phyloP scores from a whole-genome alignment of 2,797 vertebrate genomes.

The Microctenopoma steveboyesi region DNA sequence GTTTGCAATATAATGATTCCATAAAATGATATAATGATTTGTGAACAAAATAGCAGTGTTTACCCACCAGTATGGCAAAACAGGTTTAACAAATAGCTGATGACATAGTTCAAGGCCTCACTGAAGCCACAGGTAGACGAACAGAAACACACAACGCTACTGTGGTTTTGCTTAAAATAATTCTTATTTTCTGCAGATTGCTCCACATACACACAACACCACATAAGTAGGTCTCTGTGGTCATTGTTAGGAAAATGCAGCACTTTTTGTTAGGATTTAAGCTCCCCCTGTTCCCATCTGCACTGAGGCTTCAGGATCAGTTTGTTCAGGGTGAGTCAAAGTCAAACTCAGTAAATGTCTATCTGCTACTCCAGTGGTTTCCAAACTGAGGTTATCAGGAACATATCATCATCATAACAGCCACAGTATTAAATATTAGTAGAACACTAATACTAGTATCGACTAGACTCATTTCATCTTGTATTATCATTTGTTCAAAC shows the following conservation, averaged over 20 bases:
- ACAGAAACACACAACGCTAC: not conserved
- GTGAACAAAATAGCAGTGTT: slow-evolving; percentile 51
- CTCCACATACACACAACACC: no score
- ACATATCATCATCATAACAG: no score
- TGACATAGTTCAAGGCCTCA: slow-evolving; percentile 45
- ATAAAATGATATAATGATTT: not conserved
- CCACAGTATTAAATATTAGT: not conserved
- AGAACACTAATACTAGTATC: no score
- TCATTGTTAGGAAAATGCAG: not conserved
- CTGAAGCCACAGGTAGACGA: not conserved
- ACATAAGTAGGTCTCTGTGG: no score
- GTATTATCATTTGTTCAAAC: no score
- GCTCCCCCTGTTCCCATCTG: slow-evolving; percentile 9
- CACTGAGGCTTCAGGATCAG: slow-evolving; percentile 49
- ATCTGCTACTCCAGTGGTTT: slow-evolving; percentile 6
- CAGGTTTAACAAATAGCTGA: slow-evolving; percentile 43
- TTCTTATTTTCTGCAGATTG: no score
- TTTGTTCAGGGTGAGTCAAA: slow-evolving; percentile 63
- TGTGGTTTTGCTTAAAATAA: not conserved
- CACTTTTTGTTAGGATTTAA: not conserved
- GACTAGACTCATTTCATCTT: not conserved
- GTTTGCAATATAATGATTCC: not conserved
- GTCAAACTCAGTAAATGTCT: slow-evolving; percentile 61
- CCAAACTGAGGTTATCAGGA: not conserved
- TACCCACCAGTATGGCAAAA: slow-evolving; percentile 40